Evolutionary conservation across 2,797 vertebrate species (phyloP), one percentile per base, ranked within the genome.

Genomic region (Sus cebifrons): DNA sequence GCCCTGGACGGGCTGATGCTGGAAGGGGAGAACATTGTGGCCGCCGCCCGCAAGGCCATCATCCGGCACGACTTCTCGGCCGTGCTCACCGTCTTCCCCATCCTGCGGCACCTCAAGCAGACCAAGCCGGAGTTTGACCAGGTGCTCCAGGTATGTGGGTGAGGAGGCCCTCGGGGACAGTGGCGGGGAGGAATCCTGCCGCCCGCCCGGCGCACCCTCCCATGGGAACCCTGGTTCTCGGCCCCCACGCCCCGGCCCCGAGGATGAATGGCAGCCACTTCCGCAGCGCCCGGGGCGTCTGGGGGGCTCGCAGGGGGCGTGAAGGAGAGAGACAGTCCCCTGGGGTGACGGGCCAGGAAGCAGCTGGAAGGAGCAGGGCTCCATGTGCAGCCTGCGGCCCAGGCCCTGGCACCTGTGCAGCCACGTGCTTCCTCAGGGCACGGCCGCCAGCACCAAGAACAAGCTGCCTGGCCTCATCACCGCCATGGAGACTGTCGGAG

Each of bases 361-460:
- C 36, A 13, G 40, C 79, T 15, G 15, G 58, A 36, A 65, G 62
- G 40, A 27, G 1, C 52, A 10, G 21, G 73, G 54, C 40, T 20
- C 11, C 27, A 6, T 0, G 6, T 10, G 29, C 12, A 54, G 58
- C 36, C 23, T 3, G 7, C 40, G 16, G 32, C 15, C 2, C 36
- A n/a, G 71, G 18, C n/a, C 40, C 16, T 11, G 81, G 62, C n/a
- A 4, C 0, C 2, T 20, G 18, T 20, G 77, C 27, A 49, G 85
- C 92, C 36, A 0, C 82, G 86, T 84, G 64, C 91, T 32, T 83
- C 89, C 88, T 65, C 58, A 99, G 99, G 99, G 99, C 32, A 99
- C 99, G 0, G 99, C 99, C 0, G 99, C 99, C 84, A 99, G 99
- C 98, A 99, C 99, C 65, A 99, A 99, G 98, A 99, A 99, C 99